Evolutionary conservation across 2,113 vertebrate species (phyloP).

Genomic region (Uropsilus gracilis): DNA sequence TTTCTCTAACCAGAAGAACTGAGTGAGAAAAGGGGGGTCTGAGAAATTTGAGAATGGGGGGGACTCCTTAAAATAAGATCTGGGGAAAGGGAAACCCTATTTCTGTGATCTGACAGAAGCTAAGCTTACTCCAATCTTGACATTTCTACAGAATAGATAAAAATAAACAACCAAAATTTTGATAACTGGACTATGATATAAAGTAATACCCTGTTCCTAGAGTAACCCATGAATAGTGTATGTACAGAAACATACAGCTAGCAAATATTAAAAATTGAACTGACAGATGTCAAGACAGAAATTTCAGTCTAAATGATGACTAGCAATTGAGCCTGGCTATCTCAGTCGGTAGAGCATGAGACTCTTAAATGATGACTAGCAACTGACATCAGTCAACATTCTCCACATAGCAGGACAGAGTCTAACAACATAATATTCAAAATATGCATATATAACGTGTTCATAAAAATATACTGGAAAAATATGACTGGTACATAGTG

Average conservation of each 20-base stretch:
- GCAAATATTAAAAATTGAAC: not conserved
- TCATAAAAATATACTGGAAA: not conserved
- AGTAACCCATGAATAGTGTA: not conserved
- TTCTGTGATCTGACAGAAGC: not conserved
- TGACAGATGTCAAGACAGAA: not conserved
- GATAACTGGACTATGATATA: not conserved
- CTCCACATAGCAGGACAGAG: not conserved
- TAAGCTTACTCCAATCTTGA: not conserved
- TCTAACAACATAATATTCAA: not conserved
- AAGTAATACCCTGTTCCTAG: not conserved
- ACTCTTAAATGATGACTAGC: slow-evolving; percentile 83
- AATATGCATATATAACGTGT: not conserved
- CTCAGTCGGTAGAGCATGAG: slow-evolving; percentile 88
- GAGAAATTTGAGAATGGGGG: not conserved
- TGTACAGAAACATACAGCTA: not conserved
- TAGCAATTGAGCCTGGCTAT: slow-evolving; percentile 77
- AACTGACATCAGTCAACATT: not conserved
- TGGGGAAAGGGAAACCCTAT: not conserved
- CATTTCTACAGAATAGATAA: not conserved
- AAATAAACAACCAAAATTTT: not conserved
- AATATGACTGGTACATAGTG: not conserved
- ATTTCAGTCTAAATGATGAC: not conserved
- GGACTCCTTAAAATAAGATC: not conserved
- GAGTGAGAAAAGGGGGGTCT: not conserved
- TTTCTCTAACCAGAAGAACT: not conserved